Percentiles rank a stretch among this genome's conserved stretches.
Evolutionary conservation across 1,140 invertebrate genomes (phyloP).

Genomic region (Drosophila sulfurigaster): DNA sequence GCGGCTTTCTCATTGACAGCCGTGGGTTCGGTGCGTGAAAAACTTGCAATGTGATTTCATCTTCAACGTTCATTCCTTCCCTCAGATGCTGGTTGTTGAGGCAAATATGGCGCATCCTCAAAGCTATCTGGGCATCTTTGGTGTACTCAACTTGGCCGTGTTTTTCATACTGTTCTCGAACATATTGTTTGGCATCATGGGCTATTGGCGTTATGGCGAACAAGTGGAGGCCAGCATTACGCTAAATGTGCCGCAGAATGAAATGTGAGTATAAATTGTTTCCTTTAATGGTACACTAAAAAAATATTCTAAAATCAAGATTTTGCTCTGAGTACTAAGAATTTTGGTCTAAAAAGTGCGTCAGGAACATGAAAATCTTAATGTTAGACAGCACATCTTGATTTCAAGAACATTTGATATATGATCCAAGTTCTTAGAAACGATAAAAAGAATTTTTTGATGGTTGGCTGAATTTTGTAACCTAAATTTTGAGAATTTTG

Average conservation of each 20-base stretch:
- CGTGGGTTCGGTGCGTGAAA: slow-evolving; percentile 60
- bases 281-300: too few relatives aligned
- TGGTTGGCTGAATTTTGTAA: too few relatives aligned
- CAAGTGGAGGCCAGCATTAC: slow-evolving; percentile 62
- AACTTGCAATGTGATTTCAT: not conserved
- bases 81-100: slow-evolving; percentile 69
- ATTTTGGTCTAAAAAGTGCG: too few relatives aligned
- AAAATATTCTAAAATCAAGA: too few relatives aligned
- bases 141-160: slow-evolving; percentile 62
- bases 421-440: too few relatives aligned
- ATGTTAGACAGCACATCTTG: too few relatives aligned
- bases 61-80: not conserved
- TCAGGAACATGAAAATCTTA: too few relatives aligned
- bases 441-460: too few relatives aligned
- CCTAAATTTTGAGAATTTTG: too few relatives aligned
- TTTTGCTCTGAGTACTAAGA: too few relatives aligned
- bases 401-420: too few relatives aligned
- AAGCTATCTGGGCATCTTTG: slow-evolving; percentile 57
- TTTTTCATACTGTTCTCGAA: slow-evolving; percentile 62
- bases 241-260: slow-evolving; percentile 56
- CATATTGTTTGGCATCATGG: slow-evolving; percentile 63
- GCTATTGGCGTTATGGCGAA: slow-evolving; percentile 67
- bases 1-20: slow-evolving; percentile 66
- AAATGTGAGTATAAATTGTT: slow-evolving; percentile 50
- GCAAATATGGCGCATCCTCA: slow-evolving; percentile 62